Evolutionary conservation across 2,797 vertebrate species (phyloP).

Genomic region (Lates japonicus): DNA sequence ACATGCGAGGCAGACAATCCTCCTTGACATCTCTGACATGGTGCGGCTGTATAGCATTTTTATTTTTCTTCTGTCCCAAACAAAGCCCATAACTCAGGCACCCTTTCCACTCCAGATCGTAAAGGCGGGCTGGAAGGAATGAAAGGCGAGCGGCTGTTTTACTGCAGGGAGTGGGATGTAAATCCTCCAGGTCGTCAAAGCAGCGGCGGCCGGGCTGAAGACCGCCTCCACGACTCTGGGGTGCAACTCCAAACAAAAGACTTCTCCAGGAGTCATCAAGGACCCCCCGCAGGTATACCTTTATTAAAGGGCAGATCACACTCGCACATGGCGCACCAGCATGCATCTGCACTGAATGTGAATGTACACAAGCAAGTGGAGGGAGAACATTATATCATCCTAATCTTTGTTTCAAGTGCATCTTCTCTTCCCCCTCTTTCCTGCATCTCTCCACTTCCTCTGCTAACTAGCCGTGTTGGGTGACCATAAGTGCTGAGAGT

Average conservation of each 20-base stretch:
- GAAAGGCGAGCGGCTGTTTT: slow-evolving; percentile 72
- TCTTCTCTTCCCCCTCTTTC: slow-evolving; percentile 22
- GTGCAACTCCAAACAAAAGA: slow-evolving; percentile 47
- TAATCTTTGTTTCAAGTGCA: slow-evolving; percentile 21
- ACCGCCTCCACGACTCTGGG: slow-evolving; percentile 40
- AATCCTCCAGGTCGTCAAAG: slow-evolving; percentile 70
- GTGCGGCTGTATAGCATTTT: slow-evolving; percentile 70
- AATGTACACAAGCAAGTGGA: neutral
- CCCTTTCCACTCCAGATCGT: slow-evolving; percentile 51
- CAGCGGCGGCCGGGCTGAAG: slow-evolving; percentile 11
- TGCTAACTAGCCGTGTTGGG: slow-evolving; percentile 55
- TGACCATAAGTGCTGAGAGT: slow-evolving; percentile 67
- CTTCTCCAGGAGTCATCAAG: slow-evolving; percentile 11
- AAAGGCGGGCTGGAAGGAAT: slow-evolving; percentile 65
- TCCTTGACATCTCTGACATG: slow-evolving; percentile 58
- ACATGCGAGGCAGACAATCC: slow-evolving; percentile 63
- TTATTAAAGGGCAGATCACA: slow-evolving; percentile 17
- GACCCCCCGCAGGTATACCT: slow-evolving; percentile 10
- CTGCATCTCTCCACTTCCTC: slow-evolving; percentile 22
- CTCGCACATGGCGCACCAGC: neutral
- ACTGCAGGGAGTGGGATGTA: slow-evolving; percentile 62
- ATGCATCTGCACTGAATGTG: slow-evolving; percentile 6
- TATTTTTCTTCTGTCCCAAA: slow-evolving; percentile 77
- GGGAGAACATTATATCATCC: slow-evolving; percentile 23
- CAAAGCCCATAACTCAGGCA: slow-evolving; percentile 78